Evolutionary conservation across 2,888 invertebrate species (phyloP).

Genomic region (Latrodectus elegans): DNA sequence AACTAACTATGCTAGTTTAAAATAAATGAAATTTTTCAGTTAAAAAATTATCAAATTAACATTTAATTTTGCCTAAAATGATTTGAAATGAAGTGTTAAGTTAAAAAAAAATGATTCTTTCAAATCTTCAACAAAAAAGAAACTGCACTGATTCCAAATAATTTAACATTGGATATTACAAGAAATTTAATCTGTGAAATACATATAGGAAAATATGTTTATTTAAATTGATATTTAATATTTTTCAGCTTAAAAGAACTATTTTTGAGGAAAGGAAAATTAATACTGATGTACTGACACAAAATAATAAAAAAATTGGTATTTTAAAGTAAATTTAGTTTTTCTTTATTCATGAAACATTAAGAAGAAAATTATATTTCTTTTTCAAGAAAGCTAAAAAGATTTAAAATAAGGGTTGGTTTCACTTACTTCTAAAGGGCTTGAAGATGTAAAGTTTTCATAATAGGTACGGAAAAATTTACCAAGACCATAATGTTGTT

Average conservation of each 20-base stretch:
- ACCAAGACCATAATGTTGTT: constrained; percentile 63
- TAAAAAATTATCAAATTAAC: too few species aligned
- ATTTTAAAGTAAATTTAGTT: background rate
- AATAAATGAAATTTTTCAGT: too few species aligned
- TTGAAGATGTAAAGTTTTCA: constrained; percentile 51
- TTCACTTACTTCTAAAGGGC: constrained; percentile 54
- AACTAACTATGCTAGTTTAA: too few species aligned
- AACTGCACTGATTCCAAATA: too few species aligned
- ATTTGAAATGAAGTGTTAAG: too few species aligned
- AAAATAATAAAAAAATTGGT: background rate
- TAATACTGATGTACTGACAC: background rate
- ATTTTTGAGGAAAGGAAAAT: background rate
- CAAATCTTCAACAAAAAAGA: too few species aligned
- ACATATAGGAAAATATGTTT: too few species aligned
- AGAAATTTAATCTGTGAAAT: too few species aligned
- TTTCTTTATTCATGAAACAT: background rate
- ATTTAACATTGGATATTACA: too few species aligned
- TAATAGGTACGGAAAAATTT: constrained; percentile 51
- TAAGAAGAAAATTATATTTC: background rate
- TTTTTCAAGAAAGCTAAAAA: background rate
- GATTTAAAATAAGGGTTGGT: background rate
- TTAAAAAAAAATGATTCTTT: too few species aligned
- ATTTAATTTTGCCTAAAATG: too few species aligned
- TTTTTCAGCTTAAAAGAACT: background rate
- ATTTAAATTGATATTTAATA: too few species aligned